phyloP scores from a whole-genome alignment of 2,797 vertebrate genomes.

The Sebastes iracundus region DNA sequence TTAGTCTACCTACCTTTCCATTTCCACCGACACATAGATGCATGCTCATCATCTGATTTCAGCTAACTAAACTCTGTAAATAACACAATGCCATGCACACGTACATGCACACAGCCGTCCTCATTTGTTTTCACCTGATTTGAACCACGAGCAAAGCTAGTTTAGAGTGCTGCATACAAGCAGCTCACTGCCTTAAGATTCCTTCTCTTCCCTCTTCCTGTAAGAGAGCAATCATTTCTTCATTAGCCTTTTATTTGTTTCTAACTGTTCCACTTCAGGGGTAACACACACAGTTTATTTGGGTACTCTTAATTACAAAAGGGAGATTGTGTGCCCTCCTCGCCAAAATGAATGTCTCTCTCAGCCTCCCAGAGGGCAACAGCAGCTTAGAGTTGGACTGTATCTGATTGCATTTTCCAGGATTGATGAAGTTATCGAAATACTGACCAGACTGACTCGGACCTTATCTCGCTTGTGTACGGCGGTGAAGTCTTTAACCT shows the following conservation, averaged over 20 bases:
- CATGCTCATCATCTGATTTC: not conserved
- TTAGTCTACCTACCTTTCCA: not conserved
- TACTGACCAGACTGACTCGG: conserved; percentile 76
- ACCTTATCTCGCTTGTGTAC: conserved; percentile 65
- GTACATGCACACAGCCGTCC: not conserved
- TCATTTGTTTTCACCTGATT: conserved; percentile 37
- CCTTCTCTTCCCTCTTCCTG: conserved; percentile 59
- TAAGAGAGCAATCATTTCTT: conserved; percentile 87
- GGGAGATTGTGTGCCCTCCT: conserved; percentile 77
- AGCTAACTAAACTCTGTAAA: not conserved
- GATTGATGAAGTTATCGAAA: conserved; percentile 84
- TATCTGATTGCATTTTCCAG: conserved; percentile 82
- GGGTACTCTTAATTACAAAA: conserved; percentile 89
- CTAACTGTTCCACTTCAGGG: conserved; percentile 82
- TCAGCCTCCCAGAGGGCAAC: conserved; percentile 80
- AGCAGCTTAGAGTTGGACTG: conserved; percentile 74
- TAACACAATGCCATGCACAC: not conserved
- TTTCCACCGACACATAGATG: not conserved
- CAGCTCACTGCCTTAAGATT: conserved; percentile 48
- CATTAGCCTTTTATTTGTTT: conserved; percentile 87
- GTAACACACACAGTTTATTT: conserved; percentile 85
- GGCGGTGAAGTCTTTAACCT: conserved; percentile 80
- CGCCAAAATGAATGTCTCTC: conserved; percentile 76
- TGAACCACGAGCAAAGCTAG: not conserved
- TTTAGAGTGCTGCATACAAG: conserved; percentile 32